Evolutionary conservation across 2,797 vertebrate genomes (phyloP).

Genomic region (Gymnothorax javanicus): DNA sequence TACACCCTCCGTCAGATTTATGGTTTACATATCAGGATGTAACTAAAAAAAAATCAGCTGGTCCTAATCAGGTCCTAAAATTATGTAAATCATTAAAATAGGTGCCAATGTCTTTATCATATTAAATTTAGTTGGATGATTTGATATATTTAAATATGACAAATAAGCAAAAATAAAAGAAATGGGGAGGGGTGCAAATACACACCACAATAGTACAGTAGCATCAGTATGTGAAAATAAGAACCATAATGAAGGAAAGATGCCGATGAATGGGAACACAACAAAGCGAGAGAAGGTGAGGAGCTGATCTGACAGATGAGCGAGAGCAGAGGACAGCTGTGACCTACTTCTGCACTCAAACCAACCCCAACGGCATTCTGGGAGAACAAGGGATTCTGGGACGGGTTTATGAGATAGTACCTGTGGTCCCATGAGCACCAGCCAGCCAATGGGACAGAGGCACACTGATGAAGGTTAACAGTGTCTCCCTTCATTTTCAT

Average conservation of each 20-base stretch:
- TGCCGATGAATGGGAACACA: background rate
- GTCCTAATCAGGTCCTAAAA: too few relatives aligned
- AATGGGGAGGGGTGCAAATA: too few relatives aligned
- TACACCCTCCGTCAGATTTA: too few relatives aligned
- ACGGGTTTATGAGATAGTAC: slow-evolving; percentile 32
- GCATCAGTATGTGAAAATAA: background rate
- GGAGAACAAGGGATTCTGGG: slow-evolving; percentile 31
- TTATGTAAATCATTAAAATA: too few relatives aligned
- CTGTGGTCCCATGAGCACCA: slow-evolving; percentile 29
- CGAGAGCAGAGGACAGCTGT: slow-evolving; percentile 61
- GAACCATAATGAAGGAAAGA: background rate
- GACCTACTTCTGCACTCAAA: slow-evolving; percentile 70
- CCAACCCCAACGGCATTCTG: slow-evolving; percentile 32
- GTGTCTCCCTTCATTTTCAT: background rate
- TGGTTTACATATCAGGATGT: too few relatives aligned
- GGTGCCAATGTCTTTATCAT: too few relatives aligned
- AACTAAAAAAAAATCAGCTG: too few relatives aligned
- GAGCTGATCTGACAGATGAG: background rate
- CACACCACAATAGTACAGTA: background rate
- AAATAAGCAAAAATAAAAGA: too few relatives aligned
- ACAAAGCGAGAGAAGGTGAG: background rate
- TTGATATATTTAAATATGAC: too few relatives aligned
- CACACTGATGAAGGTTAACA: slow-evolving; percentile 12
- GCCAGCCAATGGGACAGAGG: slow-evolving; percentile 10
- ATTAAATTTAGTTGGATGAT: too few relatives aligned